A percentile compares a stretch with the other conserved stretches of the same genome.
These are phyloP conservation scores for Holothuria glaberrima DNA, from an alignment of 35 echinoderm and acorn worm species.

Conservation along the genomic window DNA sequence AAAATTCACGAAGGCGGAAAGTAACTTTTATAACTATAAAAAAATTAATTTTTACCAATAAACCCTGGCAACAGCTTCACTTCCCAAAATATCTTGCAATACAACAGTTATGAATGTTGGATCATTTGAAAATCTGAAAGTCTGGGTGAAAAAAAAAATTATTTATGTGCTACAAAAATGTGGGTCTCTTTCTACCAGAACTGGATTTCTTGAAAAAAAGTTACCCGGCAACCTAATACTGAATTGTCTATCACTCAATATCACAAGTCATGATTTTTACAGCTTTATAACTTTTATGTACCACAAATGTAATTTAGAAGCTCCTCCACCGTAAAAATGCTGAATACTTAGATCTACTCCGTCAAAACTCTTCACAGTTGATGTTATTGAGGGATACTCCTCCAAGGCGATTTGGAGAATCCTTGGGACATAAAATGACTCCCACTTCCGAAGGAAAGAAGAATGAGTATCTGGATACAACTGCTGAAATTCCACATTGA, in stretches of 20 bases:
- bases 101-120: too few species aligned
- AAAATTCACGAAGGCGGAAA: too few species aligned
- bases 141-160: too few species aligned
- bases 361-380: neutral
- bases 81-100: too few species aligned
- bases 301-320: neutral
- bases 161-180: too few species aligned
- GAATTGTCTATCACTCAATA: constrained; percentile 7
- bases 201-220: too few species aligned
- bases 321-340: neutral
- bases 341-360: neutral
- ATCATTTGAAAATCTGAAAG: too few species aligned
- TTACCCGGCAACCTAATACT: constrained; percentile 1
- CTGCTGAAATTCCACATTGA: constrained; percentile 13
- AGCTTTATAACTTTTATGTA: too few species aligned
- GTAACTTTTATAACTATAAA: constrained; percentile 6
- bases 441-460: neutral
- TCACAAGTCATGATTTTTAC: too few species aligned
- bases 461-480: neutral
- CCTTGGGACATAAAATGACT: constrained; percentile 1
- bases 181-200: too few species aligned
- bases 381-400: neutral
- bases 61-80: too few species aligned
- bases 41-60: neutral
- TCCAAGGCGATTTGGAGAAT: neutral